Base-by-base conservation (phyloP, 2,113 vertebrate genomes). In the Rallus limicola region DNA sequence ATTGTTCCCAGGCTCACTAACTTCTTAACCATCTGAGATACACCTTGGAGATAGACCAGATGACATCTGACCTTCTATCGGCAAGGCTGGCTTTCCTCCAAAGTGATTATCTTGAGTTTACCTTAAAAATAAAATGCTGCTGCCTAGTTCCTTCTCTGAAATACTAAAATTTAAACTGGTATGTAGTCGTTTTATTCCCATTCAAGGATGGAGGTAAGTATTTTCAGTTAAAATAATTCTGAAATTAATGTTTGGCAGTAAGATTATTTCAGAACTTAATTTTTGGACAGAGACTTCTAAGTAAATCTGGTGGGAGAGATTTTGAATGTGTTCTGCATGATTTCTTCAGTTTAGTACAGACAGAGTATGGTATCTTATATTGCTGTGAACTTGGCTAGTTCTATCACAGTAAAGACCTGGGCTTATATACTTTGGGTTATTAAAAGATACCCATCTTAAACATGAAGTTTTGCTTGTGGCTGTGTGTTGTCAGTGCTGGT, bases 201-300 rank as follows among this genome's bases (percentile, higher is more conserved):
- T 75, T 95, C 17, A 10, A 60, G 38, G 56, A n/a, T 48, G 33
- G 52, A 67, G 34, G 26, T 68, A 53, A 90, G 17, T 60, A 52
- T 64, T 94, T 88, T 74, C 36, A 40, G 53, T 53, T 69, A 65
- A 77, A 55, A 2, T 74, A 63, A 55, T 90, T 88, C 36, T 92
- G 60, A 78, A 53, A 36, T 64, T 46, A 19, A 16, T 33, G 18
- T 62, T 94, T 87, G 88, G 59, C 88, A 92, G 25, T 69, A 69
- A 17, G 26, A 20, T 84, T 82, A 36, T 50, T 96, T 96, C 90
- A 94, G 86, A 90, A 86, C 82, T 86, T 80, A n/a, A 31, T 62
- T 94, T 94, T 88, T 96, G 83, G 92, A 92, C 88, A 94, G 88
- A 88, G 58, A 29, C 44, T 87, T 89, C 38, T 65, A 19, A 80